phyloP scores from a whole-genome alignment of 2,888 invertebrate genomes.

The Heterodera filipjevi region DNA sequence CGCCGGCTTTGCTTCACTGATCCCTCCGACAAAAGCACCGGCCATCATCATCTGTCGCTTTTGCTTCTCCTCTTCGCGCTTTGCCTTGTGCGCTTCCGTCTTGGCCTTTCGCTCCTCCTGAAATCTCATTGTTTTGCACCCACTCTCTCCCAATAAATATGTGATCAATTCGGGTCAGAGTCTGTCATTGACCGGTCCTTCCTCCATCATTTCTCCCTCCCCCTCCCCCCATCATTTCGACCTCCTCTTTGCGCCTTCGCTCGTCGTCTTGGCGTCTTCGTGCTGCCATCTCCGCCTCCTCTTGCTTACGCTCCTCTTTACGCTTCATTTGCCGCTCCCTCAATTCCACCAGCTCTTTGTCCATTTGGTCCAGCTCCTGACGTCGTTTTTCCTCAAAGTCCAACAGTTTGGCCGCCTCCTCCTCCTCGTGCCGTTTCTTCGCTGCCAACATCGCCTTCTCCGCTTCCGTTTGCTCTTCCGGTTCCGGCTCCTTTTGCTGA shows the following conservation, averaged over 20 bases:
- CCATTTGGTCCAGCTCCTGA: slow-evolving; percentile 86
- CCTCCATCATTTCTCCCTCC: neutral
- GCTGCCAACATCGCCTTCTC: slow-evolving; percentile 64
- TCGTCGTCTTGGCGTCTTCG: slow-evolving; percentile 63
- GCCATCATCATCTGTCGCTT: slow-evolving; percentile 60
- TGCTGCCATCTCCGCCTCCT: slow-evolving; percentile 59
- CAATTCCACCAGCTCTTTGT: slow-evolving; percentile 91
- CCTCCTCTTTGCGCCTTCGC: slow-evolving; percentile 61
- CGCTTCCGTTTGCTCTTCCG: slow-evolving; percentile 62
- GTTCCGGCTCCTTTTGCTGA: slow-evolving; percentile 48
- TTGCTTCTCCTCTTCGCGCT: slow-evolving; percentile 62
- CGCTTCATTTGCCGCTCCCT: slow-evolving; percentile 87
- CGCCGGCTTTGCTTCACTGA: slow-evolving; percentile 45
- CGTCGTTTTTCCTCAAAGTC: slow-evolving; percentile 63
- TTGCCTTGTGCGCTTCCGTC: slow-evolving; percentile 30
- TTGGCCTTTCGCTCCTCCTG: slow-evolving; percentile 31
- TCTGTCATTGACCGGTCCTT: slow-evolving; percentile 61
- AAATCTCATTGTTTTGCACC: neutral
- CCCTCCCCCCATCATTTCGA: neutral
- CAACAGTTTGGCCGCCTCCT: slow-evolving; percentile 61
- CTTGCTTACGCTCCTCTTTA: slow-evolving; percentile 57
- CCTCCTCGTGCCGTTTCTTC: slow-evolving; percentile 65
- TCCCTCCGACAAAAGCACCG: slow-evolving; percentile 49
- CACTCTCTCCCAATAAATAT: neutral
- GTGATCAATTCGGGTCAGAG: slow-evolving; percentile 41